Base-by-base conservation (phyloP, 2,113 vertebrate genomes). In the Lycocorax pyrrhopterus region DNA sequence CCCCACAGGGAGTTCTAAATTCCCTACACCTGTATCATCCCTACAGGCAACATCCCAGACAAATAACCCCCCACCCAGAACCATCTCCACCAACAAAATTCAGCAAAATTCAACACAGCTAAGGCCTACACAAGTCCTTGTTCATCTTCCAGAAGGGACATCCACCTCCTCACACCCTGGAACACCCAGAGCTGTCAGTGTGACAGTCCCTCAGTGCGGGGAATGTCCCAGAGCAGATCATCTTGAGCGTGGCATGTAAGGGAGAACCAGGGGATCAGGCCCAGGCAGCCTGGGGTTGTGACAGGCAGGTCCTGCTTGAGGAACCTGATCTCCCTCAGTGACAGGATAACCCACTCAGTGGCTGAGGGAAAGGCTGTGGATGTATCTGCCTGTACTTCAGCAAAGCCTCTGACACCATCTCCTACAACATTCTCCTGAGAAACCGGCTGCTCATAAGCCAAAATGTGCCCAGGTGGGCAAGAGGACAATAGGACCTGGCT, bases 191-290 rank as follows among this genome's bases (percentile, higher is more conserved):
- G 46, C 52, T 75, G 69, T 39, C 39, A 30, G 29, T 18, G 74
- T 39, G 49, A 39, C 73, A 39, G 27, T 69, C 63, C 63, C 27
- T 41, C 4, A 3, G 25, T 4, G 16, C 26, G 49, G 49, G 25
- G 9, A 51, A 18, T 16, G 49, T 21, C 41, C 16, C 43, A 29
- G 41, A 30, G 41, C 64, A n/a, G 12, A 23, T 55, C 13, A 46
- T 3, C n/a, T 6, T 15, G 12, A 63, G 23, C 5, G 2, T 1
- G 2, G 13, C 10, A 77, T 0, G 0, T 7, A 13, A 16, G 23
- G 16, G 25, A 39, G 9, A 69, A 18, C 14, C n/a, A 49, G 27
- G 9, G 7, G 6, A 27, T 17, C 33, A 52, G 30, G 35, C 9
- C 18, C 21, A 55, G 41, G 3, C 26, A 52, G 41, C 13, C 41